Conservation (phyloP, 2,888 invertebrate species). For the Lapara coniferarum region DNA sequence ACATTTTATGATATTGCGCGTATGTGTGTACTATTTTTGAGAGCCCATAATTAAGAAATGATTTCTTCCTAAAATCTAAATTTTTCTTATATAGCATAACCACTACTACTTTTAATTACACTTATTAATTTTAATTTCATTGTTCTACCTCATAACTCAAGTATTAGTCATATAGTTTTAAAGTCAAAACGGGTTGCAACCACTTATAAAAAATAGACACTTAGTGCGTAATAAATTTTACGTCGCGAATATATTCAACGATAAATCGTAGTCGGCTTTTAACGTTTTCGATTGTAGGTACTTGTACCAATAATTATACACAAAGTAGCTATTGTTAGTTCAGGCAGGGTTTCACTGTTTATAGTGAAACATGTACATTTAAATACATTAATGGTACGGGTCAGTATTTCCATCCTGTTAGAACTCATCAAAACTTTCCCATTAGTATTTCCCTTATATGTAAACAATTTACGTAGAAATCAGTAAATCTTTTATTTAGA, state of each 20-base stretch:
- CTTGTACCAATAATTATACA: conserved; percentile 10
- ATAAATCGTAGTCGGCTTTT: neutral
- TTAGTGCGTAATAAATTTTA: neutral
- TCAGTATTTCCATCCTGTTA: conserved; percentile 5
- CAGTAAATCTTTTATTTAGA: neutral
- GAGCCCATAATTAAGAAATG: too few relatives aligned
- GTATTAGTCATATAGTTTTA: too few relatives aligned
- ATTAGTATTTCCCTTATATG: neutral
- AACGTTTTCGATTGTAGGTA: neutral
- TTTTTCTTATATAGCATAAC: too few relatives aligned
- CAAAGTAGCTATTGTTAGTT: conserved; percentile 12
- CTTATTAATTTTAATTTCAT: too few relatives aligned
- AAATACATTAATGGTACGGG: conserved; percentile 22
- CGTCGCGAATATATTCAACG: neutral
- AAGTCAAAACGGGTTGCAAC: neutral
- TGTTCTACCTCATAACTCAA: too few relatives aligned
- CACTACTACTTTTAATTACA: too few relatives aligned
- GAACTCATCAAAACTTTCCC: neutral
- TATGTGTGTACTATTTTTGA: too few relatives aligned
- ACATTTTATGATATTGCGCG: too few relatives aligned
- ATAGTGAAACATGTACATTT: conserved; percentile 11
- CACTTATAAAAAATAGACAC: neutral
- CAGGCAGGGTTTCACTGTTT: conserved; percentile 8
- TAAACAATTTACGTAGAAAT: neutral
- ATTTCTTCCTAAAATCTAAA: too few relatives aligned